Conservation (phyloP, 2,888 invertebrate genomes). For the Caenorhabditis doughertyi region DNA sequence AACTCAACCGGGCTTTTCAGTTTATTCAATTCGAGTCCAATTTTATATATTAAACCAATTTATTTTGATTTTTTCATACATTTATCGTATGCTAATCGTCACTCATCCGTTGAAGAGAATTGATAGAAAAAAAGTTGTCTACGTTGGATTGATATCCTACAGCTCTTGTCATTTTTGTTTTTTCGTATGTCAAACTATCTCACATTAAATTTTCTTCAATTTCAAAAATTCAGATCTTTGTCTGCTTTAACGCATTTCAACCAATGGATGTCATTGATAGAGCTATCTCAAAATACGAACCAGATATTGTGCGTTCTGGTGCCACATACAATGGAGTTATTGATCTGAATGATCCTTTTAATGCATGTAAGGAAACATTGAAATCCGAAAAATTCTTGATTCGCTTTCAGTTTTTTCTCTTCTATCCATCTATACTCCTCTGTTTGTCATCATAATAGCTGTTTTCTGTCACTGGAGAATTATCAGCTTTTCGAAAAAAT, state of each 20-base stretch:
- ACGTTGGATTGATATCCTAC: neutral
- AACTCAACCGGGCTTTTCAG: neutral
- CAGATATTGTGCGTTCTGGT: conserved; percentile 3
- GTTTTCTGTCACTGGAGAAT: neutral
- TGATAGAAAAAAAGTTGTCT: neutral
- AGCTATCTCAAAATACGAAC: neutral
- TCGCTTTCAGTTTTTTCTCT: conserved; percentile 10
- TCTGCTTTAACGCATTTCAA: conserved; percentile 7
- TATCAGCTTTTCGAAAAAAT: neutral
- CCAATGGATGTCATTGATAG: neutral
- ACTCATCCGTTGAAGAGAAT: conserved; percentile 18
- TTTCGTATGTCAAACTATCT: conserved; percentile 1
- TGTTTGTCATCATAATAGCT: neutral
- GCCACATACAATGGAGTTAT: conserved; percentile 18
- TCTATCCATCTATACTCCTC: neutral
- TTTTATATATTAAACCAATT: conserved; percentile 21
- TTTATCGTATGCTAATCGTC: conserved; percentile 23
- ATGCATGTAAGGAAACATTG: neutral
- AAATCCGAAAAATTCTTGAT: too few relatives aligned
- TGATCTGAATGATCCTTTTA: neutral
- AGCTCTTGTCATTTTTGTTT: conserved; percentile 10
- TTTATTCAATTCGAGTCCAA: neutral
- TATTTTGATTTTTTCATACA: conserved; percentile 14
- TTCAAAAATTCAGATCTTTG: neutral
- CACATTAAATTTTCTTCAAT: too few relatives aligned